Evolutionary conservation across 35 echinoderm and acorn worm genomes (phyloP), one percentile per base, ranked within the genome.

Genomic region (Strongylocentrotus purpuratus): DNA sequence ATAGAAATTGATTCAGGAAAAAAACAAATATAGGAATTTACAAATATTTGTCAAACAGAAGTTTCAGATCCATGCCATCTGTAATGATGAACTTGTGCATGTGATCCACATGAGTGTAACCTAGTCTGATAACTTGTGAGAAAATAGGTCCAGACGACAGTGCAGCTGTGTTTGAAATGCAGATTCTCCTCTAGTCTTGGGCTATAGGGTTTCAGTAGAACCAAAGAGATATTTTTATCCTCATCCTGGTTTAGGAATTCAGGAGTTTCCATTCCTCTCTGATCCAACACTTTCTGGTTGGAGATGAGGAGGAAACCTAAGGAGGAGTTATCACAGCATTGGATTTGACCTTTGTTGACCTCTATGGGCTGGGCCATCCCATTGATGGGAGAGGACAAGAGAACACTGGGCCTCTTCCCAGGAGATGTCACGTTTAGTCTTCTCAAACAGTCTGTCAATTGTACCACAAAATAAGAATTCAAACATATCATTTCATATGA

Each of bases 291-390:
- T 78, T 78, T 78, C 20, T 28, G 7, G 65, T 28, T 78, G 65
- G 65, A 78, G 18, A 78, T 78, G 65, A 78, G 65, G 65, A 41
- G 31, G 87, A 89, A 89, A 89, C 87, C 45, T 10, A 89, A 50
- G 46, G 28, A 0, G 91, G 48, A 93, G 18, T 93, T 93, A 93
- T 93, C 91, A 93, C 91, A 93, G 91, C 91, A 93, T 32, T 58
- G 17, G 91, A 47, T 47, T 58, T 93, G 91, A 93, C 47, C 91
- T 46, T 58, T 46, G 13, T 48, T 58, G 91, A 93, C 91, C 91
- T 58, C 91, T 13, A 31, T 58, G 45, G 91, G 48, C 91, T 93
- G 91, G 91, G 91, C 91, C 91, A 93, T 93, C 91, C n/a, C 91
- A 93, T 89, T 45, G 87, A 89, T 89, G 87, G 87, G 33, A 89